Percentiles rank a stretch among this genome's conserved stretches.
Conservation (phyloP, 2,888 invertebrate genomes). For the Chloroclysta siterata region DNA sequence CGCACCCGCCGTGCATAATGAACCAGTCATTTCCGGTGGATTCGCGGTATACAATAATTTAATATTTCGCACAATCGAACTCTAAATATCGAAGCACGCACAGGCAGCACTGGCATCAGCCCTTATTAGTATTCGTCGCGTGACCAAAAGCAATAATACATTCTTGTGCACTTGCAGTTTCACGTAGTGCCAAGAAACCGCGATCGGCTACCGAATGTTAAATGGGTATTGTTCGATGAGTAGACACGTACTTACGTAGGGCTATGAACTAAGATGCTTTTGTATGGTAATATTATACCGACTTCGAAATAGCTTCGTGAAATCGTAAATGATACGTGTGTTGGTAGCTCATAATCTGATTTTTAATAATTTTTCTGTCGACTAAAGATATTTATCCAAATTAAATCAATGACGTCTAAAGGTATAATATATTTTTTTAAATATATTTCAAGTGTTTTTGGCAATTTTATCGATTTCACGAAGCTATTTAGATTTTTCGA, state of each 20-base stretch:
- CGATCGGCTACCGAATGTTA: conserved; percentile 76
- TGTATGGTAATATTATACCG: conserved; percentile 21
- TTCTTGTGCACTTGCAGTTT: conserved; percentile 84
- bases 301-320: conserved; percentile 15
- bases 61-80: conserved; percentile 68
- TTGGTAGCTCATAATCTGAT: not conserved
- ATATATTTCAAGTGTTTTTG: too few relatives aligned
- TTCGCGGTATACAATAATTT: conserved; percentile 74
- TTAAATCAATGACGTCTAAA: too few relatives aligned
- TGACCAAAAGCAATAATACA: conserved; percentile 73
- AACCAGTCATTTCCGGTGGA: conserved; percentile 76
- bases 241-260: conserved; percentile 23
- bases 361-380: not conserved
- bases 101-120: conserved; percentile 55
- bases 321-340: not conserved
- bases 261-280: conserved; percentile 24
- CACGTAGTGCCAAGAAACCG: conserved; percentile 77
- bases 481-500: too few relatives aligned
- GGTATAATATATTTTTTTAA: too few relatives aligned
- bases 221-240: conserved; percentile 66
- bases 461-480: too few relatives aligned
- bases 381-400: too few relatives aligned
- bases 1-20: conserved; percentile 75
- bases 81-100: conserved; percentile 62
- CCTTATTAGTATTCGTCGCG: conserved; percentile 76